A percentile compares a stretch with the other conserved stretches of the same genome.
These are phyloP conservation scores for Nasonia oneida DNA, from an alignment of 2,888 invertebrate species.

Conservation along the genomic window DNA sequence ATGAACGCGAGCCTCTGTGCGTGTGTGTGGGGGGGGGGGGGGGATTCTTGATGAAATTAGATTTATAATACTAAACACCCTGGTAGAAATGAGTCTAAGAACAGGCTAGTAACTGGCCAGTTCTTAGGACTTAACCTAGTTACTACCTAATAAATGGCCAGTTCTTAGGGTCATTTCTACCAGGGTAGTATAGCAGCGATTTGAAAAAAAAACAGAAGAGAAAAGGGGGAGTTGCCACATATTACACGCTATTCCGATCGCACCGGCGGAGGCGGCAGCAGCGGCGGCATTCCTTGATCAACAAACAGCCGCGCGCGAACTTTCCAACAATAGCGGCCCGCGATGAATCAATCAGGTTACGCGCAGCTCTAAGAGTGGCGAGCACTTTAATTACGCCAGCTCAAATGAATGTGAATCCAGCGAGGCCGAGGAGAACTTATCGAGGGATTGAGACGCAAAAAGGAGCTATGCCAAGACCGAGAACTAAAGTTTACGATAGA, in stretches of 20 bases:
- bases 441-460: slow-evolving; percentile 6
- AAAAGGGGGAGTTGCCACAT: too few relatives aligned
- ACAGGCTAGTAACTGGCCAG: too few relatives aligned
- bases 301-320: not conserved
- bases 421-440: not conserved
- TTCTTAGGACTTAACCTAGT: too few relatives aligned
- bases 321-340: not conserved
- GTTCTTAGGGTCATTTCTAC: too few relatives aligned
- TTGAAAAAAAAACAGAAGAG: too few relatives aligned
- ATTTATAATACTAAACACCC: too few relatives aligned
- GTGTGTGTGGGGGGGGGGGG: too few relatives aligned
- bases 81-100: too few relatives aligned
- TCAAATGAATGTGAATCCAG: not conserved
- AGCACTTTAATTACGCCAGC: slow-evolving; percentile 12
- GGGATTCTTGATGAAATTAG: too few relatives aligned
- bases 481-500: not conserved
- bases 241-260: not conserved
- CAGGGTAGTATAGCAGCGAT: too few relatives aligned
- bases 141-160: too few relatives aligned
- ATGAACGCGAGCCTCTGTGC: too few relatives aligned
- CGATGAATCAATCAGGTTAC: not conserved
- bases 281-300: not conserved
- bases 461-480: not conserved
- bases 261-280: not conserved
- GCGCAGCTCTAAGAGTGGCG: not conserved